These are phyloP conservation scores for Candoia aspera DNA, from an alignment of 2,113 vertebrate species.

Conservation along the genomic window DNA sequence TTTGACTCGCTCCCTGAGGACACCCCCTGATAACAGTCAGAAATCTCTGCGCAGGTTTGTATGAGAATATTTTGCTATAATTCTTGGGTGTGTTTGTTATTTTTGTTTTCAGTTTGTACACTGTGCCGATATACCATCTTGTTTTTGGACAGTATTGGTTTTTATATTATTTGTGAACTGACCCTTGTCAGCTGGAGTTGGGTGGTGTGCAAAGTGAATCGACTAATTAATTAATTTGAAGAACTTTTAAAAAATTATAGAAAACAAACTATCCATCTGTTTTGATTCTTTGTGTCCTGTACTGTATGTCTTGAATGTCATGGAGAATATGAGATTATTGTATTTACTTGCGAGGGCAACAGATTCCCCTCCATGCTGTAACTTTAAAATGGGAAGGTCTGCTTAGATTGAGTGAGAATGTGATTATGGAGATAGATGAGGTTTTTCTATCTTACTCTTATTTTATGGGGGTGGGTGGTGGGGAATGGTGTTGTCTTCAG, in stretches of 20 bases:
- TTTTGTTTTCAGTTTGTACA: too few species aligned
- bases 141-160: background rate
- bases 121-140: background rate
- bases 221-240: background rate
- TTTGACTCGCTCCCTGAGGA: background rate
- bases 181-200: background rate
- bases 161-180: background rate
- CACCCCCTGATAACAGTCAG: background rate
- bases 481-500: background rate
- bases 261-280: background rate
- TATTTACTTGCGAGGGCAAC: background rate
- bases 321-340: background rate
- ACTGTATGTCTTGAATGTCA: background rate
- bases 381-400: background rate
- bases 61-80: background rate
- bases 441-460: background rate
- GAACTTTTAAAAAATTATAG: background rate
- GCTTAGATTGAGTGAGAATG: background rate
- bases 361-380: background rate
- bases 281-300: background rate
- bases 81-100: too few species aligned
- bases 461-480: background rate
- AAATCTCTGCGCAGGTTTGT: background rate
- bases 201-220: background rate
- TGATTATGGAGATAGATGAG: background rate